phyloP scores from a whole-genome alignment of 2,888 invertebrate species.

The Aromia moschata region DNA sequence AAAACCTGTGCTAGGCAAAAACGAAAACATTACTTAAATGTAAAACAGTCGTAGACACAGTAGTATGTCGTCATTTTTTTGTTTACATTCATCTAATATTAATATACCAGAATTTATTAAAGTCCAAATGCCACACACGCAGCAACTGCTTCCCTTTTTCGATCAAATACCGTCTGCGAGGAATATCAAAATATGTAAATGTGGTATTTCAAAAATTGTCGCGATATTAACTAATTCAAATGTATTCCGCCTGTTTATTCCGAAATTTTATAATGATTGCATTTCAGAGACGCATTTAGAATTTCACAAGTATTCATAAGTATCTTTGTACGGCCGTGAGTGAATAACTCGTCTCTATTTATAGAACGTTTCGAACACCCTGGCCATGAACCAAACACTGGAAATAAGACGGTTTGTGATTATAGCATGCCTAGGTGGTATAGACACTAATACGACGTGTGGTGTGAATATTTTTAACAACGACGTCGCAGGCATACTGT shows the following conservation, averaged over 20 bases:
- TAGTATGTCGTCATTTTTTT: no score
- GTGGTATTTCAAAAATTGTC: background rate
- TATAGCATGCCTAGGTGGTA: conserved; percentile 16
- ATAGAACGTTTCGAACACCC: conserved; percentile 47
- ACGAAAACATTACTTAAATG: no score
- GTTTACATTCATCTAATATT: no score
- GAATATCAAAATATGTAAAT: conserved; percentile 1
- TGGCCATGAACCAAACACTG: conserved; percentile 52
- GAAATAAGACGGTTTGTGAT: conserved; percentile 31
- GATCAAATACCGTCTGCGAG: no score
- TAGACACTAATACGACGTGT: no score
- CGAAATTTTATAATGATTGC: conserved; percentile 15
- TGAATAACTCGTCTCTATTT: conserved; percentile 50
- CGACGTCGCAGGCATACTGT: no score
- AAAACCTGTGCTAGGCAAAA: no score
- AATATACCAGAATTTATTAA: no score
- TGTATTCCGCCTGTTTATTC: conserved; percentile 9
- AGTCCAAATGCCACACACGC: background rate
- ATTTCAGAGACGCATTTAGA: conserved; percentile 18
- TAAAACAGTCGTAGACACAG: no score
- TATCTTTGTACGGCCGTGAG: conserved; percentile 41
- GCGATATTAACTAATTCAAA: conserved; percentile 9
- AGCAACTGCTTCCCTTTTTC: background rate
- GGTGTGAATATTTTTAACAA: no score
- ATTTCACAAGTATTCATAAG: conserved; percentile 28